A percentile compares a stretch with the other conserved stretches of the same genome.
These are phyloP conservation scores for Catharus minimus DNA, from an alignment of 2,113 vertebrate species.

Conservation along the genomic window DNA sequence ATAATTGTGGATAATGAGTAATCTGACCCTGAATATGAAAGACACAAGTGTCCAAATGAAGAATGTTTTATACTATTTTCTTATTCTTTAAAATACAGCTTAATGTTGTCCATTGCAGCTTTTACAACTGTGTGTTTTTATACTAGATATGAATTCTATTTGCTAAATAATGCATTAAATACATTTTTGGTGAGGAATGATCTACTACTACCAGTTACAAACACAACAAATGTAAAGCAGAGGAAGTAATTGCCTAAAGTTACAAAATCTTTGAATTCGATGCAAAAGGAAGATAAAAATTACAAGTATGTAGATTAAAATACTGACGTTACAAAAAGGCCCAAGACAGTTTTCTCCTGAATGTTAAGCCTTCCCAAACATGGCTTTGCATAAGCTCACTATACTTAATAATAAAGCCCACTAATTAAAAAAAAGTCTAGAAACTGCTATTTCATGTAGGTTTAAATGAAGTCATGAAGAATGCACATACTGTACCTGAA, in stretches of 20 bases:
- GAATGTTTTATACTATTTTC: background rate
- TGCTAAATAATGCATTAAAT: background rate
- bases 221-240: background rate
- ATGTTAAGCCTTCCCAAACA: background rate
- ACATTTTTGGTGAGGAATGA: background rate
- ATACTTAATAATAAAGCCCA: background rate
- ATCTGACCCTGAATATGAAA: background rate
- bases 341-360: background rate
- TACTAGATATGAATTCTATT: background rate
- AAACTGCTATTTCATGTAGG: background rate
- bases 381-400: background rate
- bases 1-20: background rate
- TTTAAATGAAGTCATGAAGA: background rate
- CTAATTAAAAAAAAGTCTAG: background rate
- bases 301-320: background rate
- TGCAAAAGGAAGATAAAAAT: background rate
- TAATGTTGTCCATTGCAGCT: background rate
- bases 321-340: background rate
- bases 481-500: conserved; percentile 70
- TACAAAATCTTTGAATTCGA: background rate
- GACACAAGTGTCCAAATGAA: background rate
- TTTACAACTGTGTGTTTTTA: background rate
- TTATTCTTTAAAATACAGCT: background rate
- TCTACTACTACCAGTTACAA: background rate
- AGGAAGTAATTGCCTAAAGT: background rate